A percentile compares a stretch with the other conserved stretches of the same genome.
Conservation (phyloP, 1,140 invertebrate genomes). For the Orchesella cincta region DNA sequence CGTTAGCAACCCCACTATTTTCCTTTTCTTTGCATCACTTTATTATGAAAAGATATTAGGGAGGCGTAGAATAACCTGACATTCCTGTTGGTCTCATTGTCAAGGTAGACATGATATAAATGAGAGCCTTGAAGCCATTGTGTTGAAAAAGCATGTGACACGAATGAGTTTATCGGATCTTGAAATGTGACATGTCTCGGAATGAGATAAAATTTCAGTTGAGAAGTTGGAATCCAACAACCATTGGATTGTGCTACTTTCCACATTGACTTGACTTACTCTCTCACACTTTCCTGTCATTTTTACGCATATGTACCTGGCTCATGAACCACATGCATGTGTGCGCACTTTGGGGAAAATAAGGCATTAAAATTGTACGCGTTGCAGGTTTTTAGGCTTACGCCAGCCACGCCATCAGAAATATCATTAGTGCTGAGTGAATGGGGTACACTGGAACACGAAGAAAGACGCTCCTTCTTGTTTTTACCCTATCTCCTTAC, state of each 20-base stretch:
- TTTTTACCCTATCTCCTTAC: neutral
- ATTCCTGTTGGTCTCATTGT: neutral
- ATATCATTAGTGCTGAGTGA: neutral
- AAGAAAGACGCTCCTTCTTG: neutral
- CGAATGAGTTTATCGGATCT: slow-evolving; percentile 14
- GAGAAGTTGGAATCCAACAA: too few relatives aligned
- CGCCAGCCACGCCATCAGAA: neutral
- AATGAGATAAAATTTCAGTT: slow-evolving; percentile 15
- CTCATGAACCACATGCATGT: too few relatives aligned
- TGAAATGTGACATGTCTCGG: neutral
- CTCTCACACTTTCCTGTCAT: too few relatives aligned
- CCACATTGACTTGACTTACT: too few relatives aligned
- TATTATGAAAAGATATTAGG: neutral
- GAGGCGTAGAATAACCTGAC: neutral
- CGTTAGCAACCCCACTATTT: neutral
- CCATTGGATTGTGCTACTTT: too few relatives aligned
- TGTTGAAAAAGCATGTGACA: slow-evolving; percentile 6
- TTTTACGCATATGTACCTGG: too few relatives aligned
- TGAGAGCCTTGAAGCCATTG: neutral
- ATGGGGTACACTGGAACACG: neutral
- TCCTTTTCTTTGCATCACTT: neutral
- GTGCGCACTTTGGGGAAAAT: too few relatives aligned
- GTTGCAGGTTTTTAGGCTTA: too few relatives aligned
- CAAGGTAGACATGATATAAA: slow-evolving; percentile 21
- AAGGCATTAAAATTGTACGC: too few relatives aligned